Evolutionary conservation across 2,888 invertebrate genomes (phyloP), one percentile per base, ranked within the genome.

Genomic region (Sphecodes monilicornis): DNA sequence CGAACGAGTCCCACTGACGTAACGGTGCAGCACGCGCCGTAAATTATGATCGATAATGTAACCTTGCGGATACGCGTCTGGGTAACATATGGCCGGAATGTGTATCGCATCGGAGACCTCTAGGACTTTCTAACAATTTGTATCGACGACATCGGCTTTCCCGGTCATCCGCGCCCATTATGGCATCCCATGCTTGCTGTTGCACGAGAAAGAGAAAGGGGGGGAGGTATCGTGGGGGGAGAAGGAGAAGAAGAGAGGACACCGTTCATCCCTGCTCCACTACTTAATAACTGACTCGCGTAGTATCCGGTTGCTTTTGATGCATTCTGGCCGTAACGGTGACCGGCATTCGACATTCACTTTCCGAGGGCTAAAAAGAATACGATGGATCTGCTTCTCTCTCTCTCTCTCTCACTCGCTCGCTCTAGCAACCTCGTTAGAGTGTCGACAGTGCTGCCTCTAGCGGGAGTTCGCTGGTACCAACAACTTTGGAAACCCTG

Each of bases 1-100:
- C 82, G 76, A 85, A 86, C 88, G 88, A 89, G 91, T 86, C 74
- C 70, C 82, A 78, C 76, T 92, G 92, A 92, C 91, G 92, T 91
- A 91, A 91, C 89, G 87, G 89, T 86, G 86, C 88, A 89, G 89
- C 88, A 89, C 91, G 90, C 87, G 90, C 91, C 90, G 92, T 92
- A 92, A 92, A 93, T 93, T 92, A 91, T 91, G 91, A 93, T 93
- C 93, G 93, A 93, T 93, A 93, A 92, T 90, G 91, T 90, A 92
- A 93, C 93, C 93, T 93, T 93, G 93, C 64, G 64, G 29, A 64
- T 76, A 84, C 86, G 57, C 72, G 80, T 69, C 50, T 71, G 82
- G 86, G 79, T 80, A 87, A 86, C 83, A 78, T 79, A 80, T 81
- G 50, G 85, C 71, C 36, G 16, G 87, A 82, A 72, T 75, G 66